A percentile compares a stretch with the other conserved stretches of the same genome.
phyloP scores from a whole-genome alignment of 2,113 vertebrate genomes.

The Cottus gobio region DNA sequence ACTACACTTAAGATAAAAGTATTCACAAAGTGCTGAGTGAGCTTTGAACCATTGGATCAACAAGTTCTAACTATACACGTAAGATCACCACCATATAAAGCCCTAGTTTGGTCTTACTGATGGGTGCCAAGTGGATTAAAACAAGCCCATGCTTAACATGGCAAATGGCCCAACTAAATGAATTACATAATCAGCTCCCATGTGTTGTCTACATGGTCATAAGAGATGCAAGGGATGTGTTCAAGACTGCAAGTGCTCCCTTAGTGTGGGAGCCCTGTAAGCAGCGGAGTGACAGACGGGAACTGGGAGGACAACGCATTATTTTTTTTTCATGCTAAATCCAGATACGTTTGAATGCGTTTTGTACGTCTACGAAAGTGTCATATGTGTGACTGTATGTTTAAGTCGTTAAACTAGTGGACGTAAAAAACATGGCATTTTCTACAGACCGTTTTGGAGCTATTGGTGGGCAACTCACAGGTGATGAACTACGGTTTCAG shows the following conservation, averaged over 20 bases:
- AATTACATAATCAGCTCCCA: constrained; percentile 55
- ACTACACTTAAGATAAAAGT: constrained; percentile 8
- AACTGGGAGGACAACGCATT: neutral
- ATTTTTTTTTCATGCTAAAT: neutral
- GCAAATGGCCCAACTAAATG: constrained; percentile 45
- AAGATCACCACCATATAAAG: constrained; percentile 10
- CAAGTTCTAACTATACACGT: constrained; percentile 25
- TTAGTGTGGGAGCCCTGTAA: neutral
- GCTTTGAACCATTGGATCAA: constrained; percentile 19
- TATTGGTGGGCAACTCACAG: constrained; percentile 92
- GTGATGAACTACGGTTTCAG: constrained; percentile 92
- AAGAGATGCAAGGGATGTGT: constrained; percentile 4
- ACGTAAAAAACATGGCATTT: constrained; percentile 41
- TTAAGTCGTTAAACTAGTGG: neutral
- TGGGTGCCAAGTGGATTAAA: constrained; percentile 60
- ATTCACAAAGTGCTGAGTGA: neutral
- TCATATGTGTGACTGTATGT: neutral
- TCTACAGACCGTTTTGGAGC: constrained; percentile 83
- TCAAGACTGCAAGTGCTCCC: constrained; percentile 20
- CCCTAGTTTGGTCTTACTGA: constrained; percentile 13
- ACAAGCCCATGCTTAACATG: constrained; percentile 38
- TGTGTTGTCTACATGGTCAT: constrained; percentile 32
- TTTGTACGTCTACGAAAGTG: neutral
- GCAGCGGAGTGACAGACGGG: neutral
- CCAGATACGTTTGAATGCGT: neutral